Conservation (phyloP, 2,888 invertebrate species). For the Drosophila robusta region DNA sequence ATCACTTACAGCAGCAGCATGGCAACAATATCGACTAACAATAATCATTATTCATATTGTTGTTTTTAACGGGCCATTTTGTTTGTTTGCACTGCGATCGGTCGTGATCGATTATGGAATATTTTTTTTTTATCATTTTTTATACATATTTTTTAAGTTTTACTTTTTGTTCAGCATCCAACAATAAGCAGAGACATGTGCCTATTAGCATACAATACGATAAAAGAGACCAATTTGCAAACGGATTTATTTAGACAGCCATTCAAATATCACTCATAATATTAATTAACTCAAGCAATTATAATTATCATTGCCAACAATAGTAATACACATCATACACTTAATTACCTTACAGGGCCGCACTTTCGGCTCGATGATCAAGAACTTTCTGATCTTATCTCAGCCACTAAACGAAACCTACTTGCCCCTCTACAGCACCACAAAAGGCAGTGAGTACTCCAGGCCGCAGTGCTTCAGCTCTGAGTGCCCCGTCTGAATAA, state of each 20-base stretch:
- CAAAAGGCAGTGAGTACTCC: slow-evolving; percentile 87
- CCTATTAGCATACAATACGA: slow-evolving; percentile 17
- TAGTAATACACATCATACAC: background rate
- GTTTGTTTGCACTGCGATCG: slow-evolving; percentile 61
- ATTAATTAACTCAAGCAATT: background rate
- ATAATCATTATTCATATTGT: slow-evolving; percentile 51
- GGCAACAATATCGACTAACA: slow-evolving; percentile 34
- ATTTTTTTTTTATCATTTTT: slow-evolving; percentile 12
- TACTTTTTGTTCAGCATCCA: slow-evolving; percentile 12
- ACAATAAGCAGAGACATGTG: background rate
- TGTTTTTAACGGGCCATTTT: slow-evolving; percentile 36
- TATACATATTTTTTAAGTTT: background rate
- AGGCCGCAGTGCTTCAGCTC: background rate
- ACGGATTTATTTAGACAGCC: slow-evolving; percentile 28
- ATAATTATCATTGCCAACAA: background rate
- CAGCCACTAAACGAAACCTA: slow-evolving; percentile 89
- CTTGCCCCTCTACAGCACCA: slow-evolving; percentile 90
- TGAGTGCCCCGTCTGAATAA: slow-evolving; percentile 6
- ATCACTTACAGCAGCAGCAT: slow-evolving; percentile 4
- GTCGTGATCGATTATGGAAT: slow-evolving; percentile 72
- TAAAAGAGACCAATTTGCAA: slow-evolving; percentile 24
- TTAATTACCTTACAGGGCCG: slow-evolving; percentile 88
- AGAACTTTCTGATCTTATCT: slow-evolving; percentile 88
- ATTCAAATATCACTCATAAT: slow-evolving; percentile 8
- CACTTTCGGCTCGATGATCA: slow-evolving; percentile 91